Evolutionary conservation across 2,888 invertebrate genomes (phyloP), one percentile per base, ranked within the genome.

Genomic region (Euclidia mi): DNA sequence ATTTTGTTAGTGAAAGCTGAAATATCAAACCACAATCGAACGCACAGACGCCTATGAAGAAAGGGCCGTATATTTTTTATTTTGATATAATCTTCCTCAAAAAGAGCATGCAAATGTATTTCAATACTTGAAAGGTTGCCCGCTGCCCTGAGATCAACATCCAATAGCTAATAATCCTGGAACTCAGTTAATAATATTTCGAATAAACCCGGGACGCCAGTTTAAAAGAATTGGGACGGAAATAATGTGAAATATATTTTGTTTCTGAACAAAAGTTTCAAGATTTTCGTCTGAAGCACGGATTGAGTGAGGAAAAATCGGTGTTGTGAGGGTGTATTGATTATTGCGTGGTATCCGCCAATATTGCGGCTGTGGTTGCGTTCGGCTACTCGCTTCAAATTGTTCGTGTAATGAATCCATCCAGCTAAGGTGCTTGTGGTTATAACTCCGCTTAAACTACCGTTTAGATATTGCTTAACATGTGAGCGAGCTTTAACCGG

Each of bases 401-500:
- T 68, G 61, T 51, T 65, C 37, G 31, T 48, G 57, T 59, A 71
- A 71, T 71, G 63, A n/a, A 73, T 73, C 59, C 45, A 50, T 63
- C 43, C 37, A 28, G 18, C 37, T 37, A 29, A 61, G 32, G 38
- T 51, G 46, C 29, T 35, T 47, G 48, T 35, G 47, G 55, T 55
- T 45, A 53, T 53, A 44, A 28, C 40, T 37, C 11, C 32, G 12
- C 11, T 32, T 31, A 37, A n/a, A n/a, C 31, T 25, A n/a, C 25
- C 34, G 34, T 17, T 20, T 12, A 14, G 48, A 20, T 35, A 45
- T 43, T 45, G 14, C 31, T 4, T 25, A 25, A 40, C 40, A 32
- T 48, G 40, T 28, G 20, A 20, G n/a, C n/a, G 35, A 18, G 18
- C 37, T 37, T 37, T 4, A 18, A 37, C 10, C 18, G 7, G 14